A percentile compares a stretch with the other conserved stretches of the same genome.
Conservation (phyloP, 2,888 invertebrate genomes). For the Poecilobothrus nobilitatus region DNA sequence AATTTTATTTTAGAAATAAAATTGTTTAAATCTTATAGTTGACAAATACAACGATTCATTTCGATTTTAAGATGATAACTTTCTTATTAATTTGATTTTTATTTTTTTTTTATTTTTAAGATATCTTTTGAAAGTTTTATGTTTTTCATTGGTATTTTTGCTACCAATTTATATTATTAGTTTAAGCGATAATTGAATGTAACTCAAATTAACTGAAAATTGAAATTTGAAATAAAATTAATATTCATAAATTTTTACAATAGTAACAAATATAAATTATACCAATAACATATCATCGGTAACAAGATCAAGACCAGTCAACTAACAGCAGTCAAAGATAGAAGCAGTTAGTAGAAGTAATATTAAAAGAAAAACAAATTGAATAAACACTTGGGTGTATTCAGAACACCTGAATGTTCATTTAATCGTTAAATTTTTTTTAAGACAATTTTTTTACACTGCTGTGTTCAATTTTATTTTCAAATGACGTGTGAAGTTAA, state of each 20-base stretch:
- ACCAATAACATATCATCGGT: neutral
- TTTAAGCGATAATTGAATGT: neutral
- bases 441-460: no score
- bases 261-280: neutral
- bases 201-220: constrained; percentile 1
- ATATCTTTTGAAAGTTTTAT: neutral
- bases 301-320: neutral
- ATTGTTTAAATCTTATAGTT: no score
- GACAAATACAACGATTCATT: no score
- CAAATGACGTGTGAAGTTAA: no score
- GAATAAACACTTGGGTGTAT: neutral
- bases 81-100: no score
- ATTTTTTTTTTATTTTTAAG: neutral
- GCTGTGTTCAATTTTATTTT: no score
- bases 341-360: neutral
- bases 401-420: no score
- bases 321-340: no score
- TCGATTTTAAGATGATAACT: no score
- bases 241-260: constrained; percentile 3
- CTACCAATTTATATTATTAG: constrained; percentile 4
- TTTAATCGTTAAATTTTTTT: no score
- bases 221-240: constrained; percentile 6
- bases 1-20: no score
- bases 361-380: neutral
- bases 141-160: neutral